Evolutionary conservation across 2,888 invertebrate species (phyloP), one percentile per base, ranked within the genome.

Genomic region (Pseudeuparius sepicola): DNA sequence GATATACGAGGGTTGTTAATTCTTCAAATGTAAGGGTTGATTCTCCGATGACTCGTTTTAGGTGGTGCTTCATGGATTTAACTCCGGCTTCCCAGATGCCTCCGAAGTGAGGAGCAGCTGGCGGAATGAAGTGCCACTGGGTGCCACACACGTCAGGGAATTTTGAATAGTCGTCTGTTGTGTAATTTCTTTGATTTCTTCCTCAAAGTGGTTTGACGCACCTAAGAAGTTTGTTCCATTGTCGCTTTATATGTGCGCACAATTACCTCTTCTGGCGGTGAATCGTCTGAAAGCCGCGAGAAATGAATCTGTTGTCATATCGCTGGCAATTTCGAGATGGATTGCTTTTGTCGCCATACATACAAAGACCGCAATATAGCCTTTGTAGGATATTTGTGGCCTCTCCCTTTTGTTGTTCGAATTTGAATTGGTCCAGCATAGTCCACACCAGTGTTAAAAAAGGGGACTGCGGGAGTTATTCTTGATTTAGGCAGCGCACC

Each of bases 161-260:
- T 20, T 9, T 20, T 20, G 20, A 20, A 20, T 20, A 9, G 7
- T 20, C 7, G 20, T 7, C n/a, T 9, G 14, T 24, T 4, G 40
- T 32, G 1, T 32, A 27, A 3, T 28, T 18, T 32, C 37, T 15
- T 20, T 30, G 20, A 9, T 13, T 37, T 3, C 38, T 25, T 2
- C n/a, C 9, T 9, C 3, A n/a, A 20, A 7, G 26, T 4, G 11
- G 23, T 26, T 32, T 4, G 10, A 13, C 3, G 40, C 29, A 9
- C 34, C 38, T 7, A 44, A 31, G 31, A 55, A 55, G 20, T 44
- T 54, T 4, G 46, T 49, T 2, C 51, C 53, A 23, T 47, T 48
- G 27, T 55, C 53, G 24, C 45, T 46, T 18, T 42, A 37, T 3
- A 50, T 20, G 4, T 37, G 31, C 1, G 10, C 4, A 4, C 42